Evolutionary conservation across 2,797 vertebrate genomes (phyloP).

Genomic region (Sparus aurata): DNA sequence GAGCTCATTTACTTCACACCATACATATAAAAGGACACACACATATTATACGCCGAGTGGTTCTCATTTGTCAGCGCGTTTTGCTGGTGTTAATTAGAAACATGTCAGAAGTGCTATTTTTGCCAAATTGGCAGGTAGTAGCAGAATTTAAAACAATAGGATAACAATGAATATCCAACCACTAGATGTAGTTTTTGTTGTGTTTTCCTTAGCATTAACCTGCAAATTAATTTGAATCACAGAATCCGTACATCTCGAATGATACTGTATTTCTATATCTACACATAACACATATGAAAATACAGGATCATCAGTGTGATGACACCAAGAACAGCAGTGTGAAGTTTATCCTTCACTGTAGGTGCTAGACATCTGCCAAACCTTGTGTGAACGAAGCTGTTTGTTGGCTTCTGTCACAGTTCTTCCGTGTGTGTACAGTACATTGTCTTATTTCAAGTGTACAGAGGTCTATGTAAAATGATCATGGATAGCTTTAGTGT

Average conservation of each 20-base stretch:
- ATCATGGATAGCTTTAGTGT: not conserved
- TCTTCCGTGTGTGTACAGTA: not conserved
- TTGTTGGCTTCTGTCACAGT: not conserved
- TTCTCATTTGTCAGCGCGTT: not conserved
- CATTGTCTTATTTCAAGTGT: not conserved
- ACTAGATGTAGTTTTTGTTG: not conserved
- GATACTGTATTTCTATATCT: not conserved
- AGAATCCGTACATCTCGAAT: not conserved
- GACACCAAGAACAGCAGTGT: constrained; percentile 3
- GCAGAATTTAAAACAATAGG: not conserved
- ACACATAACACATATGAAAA: not conserved
- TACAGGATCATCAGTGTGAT: not conserved
- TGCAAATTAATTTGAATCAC: not conserved
- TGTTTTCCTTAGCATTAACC: not conserved
- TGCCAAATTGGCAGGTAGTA: not conserved
- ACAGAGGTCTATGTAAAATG: not conserved
- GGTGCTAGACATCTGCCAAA: constrained; percentile 18
- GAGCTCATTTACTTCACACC: constrained; percentile 23
- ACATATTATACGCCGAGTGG: not conserved
- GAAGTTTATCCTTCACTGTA: constrained; percentile 1
- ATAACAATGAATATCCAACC: not conserved
- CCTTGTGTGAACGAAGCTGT: constrained; percentile 5
- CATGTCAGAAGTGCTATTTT: not conserved
- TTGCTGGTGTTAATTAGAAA: constrained; percentile 2
- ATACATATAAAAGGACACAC: constrained; percentile 13